A percentile compares a stretch with the other conserved stretches of the same genome.
Evolutionary conservation across 2,113 vertebrate species (phyloP).

Genomic region (Atlantisia rogersi): DNA sequence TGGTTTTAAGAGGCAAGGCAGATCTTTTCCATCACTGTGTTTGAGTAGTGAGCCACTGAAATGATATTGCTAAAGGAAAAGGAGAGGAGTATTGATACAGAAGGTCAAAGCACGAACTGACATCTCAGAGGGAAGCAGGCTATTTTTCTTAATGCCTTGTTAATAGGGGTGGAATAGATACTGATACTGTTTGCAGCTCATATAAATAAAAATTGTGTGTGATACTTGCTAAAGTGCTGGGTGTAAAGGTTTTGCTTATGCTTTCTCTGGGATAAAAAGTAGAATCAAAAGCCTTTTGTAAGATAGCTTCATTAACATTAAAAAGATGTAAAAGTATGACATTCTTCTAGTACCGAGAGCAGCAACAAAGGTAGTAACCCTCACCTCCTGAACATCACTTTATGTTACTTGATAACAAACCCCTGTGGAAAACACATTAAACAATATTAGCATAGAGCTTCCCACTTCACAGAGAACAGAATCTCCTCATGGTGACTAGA

Average conservation of each 20-base stretch:
- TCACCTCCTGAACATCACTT: conserved; percentile 21
- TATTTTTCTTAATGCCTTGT: not conserved
- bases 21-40: not conserved
- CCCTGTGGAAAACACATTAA: conserved; percentile 48
- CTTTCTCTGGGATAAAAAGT: not conserved
- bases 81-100: not conserved
- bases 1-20: not conserved
- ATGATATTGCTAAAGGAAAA: not conserved
- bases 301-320: conserved; percentile 46
- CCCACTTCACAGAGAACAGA: conserved; percentile 11
- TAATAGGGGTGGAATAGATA: not conserved
- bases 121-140: not conserved
- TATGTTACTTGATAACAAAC: conserved; percentile 26
- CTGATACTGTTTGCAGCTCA: not conserved
- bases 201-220: not conserved
- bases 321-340: conserved; percentile 28
- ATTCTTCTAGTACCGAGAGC: conserved; percentile 7
- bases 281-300: not conserved
- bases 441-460: conserved; percentile 45
- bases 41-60: not conserved
- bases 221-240: not conserved
- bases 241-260: not conserved
- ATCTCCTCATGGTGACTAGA: not conserved
- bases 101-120: not conserved
- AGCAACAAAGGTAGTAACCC: conserved; percentile 44